phyloP scores from a whole-genome alignment of 2,797 vertebrate genomes.

The Parotocinclus haroldoi region DNA sequence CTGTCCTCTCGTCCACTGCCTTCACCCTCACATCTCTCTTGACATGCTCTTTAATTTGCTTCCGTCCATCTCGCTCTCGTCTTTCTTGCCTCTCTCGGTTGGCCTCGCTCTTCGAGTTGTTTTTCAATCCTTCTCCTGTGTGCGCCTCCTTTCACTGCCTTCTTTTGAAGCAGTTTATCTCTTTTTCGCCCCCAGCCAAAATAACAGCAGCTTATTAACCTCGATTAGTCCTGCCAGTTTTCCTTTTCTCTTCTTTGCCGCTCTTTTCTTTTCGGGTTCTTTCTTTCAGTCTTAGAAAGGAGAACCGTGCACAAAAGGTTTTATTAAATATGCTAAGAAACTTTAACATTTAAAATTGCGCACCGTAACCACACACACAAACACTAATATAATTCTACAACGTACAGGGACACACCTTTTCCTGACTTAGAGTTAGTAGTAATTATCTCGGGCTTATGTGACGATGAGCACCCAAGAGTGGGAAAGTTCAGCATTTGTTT shows the following conservation, averaged over 20 bases:
- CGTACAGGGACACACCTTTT: constrained; percentile 37
- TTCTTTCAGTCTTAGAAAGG: constrained; percentile 6
- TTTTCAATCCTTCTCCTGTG: constrained; percentile 30
- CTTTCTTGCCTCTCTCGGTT: constrained; percentile 14
- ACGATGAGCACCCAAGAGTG: constrained; percentile 1
- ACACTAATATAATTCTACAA: constrained; percentile 13
- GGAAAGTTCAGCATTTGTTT: no score
- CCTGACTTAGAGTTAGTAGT: constrained; percentile 23
- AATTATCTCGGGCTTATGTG: constrained; percentile 10
- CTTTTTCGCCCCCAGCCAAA: constrained; percentile 62
- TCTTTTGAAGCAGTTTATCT: constrained; percentile 58
- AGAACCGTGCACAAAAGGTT: constrained; percentile 3
- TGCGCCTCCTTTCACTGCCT: constrained; percentile 36
- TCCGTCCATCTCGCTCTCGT: constrained; percentile 13
- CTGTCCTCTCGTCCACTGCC: constrained; percentile 25
- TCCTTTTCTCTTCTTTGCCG: constrained; percentile 35
- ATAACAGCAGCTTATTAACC: constrained; percentile 74
- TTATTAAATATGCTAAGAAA: constrained; percentile 12
- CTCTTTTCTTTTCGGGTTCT: constrained; percentile 24
- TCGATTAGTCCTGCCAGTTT: constrained; percentile 64
- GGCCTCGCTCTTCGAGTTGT: constrained; percentile 34
- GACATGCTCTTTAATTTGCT: constrained; percentile 2
- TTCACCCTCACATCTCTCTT: constrained; percentile 10
- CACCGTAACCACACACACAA: constrained; percentile 18
- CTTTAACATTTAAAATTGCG: constrained; percentile 1